Evolutionary conservation across 92 coral and sea anemone species (phyloP).

Genomic region (Palythoa grandiflora): DNA sequence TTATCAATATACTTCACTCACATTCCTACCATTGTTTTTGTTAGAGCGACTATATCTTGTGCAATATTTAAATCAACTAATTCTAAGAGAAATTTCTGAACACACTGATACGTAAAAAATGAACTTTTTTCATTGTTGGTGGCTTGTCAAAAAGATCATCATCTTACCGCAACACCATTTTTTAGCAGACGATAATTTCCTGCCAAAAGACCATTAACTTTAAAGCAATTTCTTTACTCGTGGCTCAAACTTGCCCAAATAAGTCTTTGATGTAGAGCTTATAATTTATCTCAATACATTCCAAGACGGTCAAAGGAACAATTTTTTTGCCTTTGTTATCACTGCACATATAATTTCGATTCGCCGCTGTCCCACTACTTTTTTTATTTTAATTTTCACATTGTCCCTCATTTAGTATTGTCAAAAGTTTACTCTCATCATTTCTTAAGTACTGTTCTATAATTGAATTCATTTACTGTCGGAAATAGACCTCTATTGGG

Average conservation of each 20-base stretch:
- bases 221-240: neutral
- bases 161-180: neutral
- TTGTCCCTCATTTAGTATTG: no score
- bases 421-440: no score
- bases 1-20: neutral
- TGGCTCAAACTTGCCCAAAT: neutral
- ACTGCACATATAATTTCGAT: neutral
- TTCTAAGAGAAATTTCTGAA: neutral
- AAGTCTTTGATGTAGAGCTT: neutral
- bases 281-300: neutral
- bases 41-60: neutral
- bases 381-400: no score
- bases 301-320: neutral
- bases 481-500: neutral
- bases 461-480: neutral
- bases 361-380: neutral
- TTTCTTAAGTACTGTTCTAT: neutral
- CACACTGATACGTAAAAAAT: neutral
- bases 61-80: neutral
- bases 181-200: slow-evolving; percentile 35
- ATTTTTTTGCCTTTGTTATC: neutral
- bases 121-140: slow-evolving; percentile 11
- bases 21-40: neutral
- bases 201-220: slow-evolving; percentile 1
- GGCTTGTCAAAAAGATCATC: slow-evolving; percentile 2